phyloP scores from a whole-genome alignment of 1,140 invertebrate genomes.

The Pachypsylla venusta region DNA sequence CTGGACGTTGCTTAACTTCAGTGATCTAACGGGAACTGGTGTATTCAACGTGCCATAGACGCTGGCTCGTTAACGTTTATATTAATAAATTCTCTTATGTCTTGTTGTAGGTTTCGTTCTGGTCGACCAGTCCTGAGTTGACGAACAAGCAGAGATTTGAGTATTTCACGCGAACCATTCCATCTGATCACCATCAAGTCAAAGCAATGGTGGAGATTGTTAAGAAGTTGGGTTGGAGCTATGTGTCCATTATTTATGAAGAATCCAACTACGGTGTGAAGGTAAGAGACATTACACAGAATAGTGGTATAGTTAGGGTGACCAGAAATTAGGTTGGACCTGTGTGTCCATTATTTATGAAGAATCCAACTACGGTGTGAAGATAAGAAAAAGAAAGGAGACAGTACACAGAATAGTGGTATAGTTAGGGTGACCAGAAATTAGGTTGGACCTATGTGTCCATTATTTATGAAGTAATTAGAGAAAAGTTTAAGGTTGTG shows the following conservation, averaged over 20 bases:
- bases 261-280: constrained; percentile 94
- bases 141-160: constrained; percentile 92
- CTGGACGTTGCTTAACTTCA: too few species aligned
- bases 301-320: too few species aligned
- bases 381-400: too few species aligned
- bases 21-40: too few species aligned
- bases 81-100: neutral
- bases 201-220: constrained; percentile 91
- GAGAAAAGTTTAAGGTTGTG: too few species aligned
- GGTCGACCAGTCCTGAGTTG: constrained; percentile 85
- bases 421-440: too few species aligned
- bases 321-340: constrained; percentile 69
- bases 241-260: constrained; percentile 90
- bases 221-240: constrained; percentile 73
- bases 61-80: too few species aligned
- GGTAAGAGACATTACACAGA: too few species aligned
- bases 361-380: constrained; percentile 91
- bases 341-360: constrained; percentile 93
- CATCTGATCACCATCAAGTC: constrained; percentile 87
- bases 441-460: constrained; percentile 89
- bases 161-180: constrained; percentile 87
- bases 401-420: too few species aligned
- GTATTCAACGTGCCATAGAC: too few species aligned
- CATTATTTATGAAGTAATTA: constrained; percentile 90
- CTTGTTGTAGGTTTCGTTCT: constrained; percentile 74